A percentile compares a stretch with the other conserved stretches of the same genome.
Conservation (phyloP, 2,888 invertebrate species). For the Dasysyrphus tricinctus region DNA sequence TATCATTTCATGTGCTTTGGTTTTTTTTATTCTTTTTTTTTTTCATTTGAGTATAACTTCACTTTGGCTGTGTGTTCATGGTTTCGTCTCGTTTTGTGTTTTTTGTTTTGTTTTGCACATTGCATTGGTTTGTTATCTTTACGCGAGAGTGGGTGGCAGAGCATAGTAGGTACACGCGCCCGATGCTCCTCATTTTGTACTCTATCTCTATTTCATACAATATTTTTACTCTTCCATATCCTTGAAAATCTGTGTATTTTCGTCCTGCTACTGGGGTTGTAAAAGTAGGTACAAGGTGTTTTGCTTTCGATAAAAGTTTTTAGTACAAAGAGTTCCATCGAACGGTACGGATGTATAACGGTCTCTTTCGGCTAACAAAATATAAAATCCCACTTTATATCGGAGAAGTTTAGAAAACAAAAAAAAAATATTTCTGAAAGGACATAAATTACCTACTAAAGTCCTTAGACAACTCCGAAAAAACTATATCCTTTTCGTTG, state of each 20-base stretch:
- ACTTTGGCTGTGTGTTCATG: constrained; percentile 1
- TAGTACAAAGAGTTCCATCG: constrained; percentile 83
- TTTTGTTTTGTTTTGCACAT: constrained; percentile 43
- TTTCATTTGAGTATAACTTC: background rate
- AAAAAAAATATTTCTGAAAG: background rate
- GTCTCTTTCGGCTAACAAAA: constrained; percentile 60
- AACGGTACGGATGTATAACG: constrained; percentile 81
- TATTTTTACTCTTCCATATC: constrained; percentile 78
- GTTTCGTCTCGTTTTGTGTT: background rate
- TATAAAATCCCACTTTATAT: constrained; percentile 14
- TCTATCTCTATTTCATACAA: constrained; percentile 51
- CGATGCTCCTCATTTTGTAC: constrained; percentile 28
- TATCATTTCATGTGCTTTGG: background rate
- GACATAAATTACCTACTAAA: background rate
- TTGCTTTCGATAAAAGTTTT: constrained; percentile 79
- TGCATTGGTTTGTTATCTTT: constrained; percentile 67
- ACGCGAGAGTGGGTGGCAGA: constrained; percentile 55
- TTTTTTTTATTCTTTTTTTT: background rate
- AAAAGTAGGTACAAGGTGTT: constrained; percentile 74
- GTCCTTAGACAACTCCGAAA: background rate
- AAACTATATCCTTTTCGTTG: constrained; percentile 6
- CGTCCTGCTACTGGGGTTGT: constrained; percentile 51
- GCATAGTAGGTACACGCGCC: constrained; percentile 5
- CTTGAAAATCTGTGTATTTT: constrained; percentile 80
- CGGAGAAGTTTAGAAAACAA: constrained; percentile 30